These are phyloP conservation scores for Semaprochilodus insignis DNA, from an alignment of 2,797 vertebrate genomes.

Conservation along the genomic window DNA sequence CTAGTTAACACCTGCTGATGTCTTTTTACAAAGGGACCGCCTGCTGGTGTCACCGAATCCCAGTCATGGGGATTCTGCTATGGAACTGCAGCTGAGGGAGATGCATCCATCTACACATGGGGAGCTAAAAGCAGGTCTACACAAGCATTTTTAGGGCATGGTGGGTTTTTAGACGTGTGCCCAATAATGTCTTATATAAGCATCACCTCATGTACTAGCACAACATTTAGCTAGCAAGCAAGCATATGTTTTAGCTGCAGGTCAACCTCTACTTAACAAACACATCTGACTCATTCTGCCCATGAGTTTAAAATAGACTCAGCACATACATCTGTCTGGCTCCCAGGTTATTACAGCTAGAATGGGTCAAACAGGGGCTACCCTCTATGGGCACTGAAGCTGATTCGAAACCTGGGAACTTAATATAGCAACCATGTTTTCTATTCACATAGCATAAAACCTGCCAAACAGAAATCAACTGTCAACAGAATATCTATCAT, in stretches of 20 bases:
- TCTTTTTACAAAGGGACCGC: slow-evolving; percentile 15
- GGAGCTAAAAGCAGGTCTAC: neutral
- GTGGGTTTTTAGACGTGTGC: neutral
- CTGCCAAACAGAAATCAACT: too few relatives aligned
- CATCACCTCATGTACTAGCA: neutral
- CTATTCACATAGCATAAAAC: too few relatives aligned
- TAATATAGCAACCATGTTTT: too few relatives aligned
- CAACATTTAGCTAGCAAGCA: neutral
- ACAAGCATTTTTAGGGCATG: neutral
- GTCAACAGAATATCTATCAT: too few relatives aligned
- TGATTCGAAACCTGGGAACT: too few relatives aligned
- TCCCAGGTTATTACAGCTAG: too few relatives aligned
- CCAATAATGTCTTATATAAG: neutral
- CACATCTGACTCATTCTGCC: neutral
- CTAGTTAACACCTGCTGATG: slow-evolving; percentile 29
- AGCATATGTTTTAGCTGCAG: too few relatives aligned
- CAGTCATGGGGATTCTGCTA: neutral
- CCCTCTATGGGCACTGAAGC: too few relatives aligned
- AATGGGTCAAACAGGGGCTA: too few relatives aligned
- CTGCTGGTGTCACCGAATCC: neutral
- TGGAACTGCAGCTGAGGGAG: neutral
- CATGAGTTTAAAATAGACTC: neutral
- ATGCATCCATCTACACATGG: neutral
- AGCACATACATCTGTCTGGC: too few relatives aligned
- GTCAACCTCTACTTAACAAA: too few relatives aligned